Evolutionary conservation across 92 coral and sea anemone genomes (phyloP), one percentile per base, ranked within the genome.

Genomic region (Chrysogorgia sp.): DNA sequence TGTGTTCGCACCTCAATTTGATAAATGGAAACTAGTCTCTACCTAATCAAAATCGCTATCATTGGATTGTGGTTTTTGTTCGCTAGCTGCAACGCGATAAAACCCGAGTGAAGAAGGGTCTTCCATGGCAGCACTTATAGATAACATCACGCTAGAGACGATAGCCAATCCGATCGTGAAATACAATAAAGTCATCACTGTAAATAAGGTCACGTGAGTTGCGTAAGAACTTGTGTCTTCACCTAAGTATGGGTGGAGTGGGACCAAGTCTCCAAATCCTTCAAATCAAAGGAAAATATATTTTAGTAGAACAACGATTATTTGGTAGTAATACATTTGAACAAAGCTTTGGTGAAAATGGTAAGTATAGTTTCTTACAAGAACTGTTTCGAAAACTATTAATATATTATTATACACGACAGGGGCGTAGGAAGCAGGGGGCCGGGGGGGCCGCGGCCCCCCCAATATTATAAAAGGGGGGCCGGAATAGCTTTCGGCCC

Each of bases 231-330:
- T 74, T 78, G 87, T 88, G 82, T 85, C 88, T n/a, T 85, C 85
- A 66, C 87, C 92, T 6, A 90, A 91, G 19, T 92, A 89, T 20
- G 99, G 99, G 86, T 96, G 99, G 34, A 96, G 90, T 40, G 99
- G 99, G 79, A 96, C 99, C 65, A 96, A 96, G 63, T 96, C 99
- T 4, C 99, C 99, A 71, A 96, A 96, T 34, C 99, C 79, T 72
- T 55, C 7, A 56, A 43, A 69, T 20, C 33, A 34, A 31, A 32
- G 25, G 21, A 32, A 0, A 32, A 5, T 35, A 32, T 1, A 29
- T 7, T 13, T 23, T 8, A 12, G 12, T 4, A 12, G 3, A 52
- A 17, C 59, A 52, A 52, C 59, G 7, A 17, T 17, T 43, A 43
- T 8, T 43, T 17, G 17, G 10, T 9, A 17, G 50, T 9, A 43